phyloP scores from a whole-genome alignment of 2,113 vertebrate species.

The Hiodon alosoides region DNA sequence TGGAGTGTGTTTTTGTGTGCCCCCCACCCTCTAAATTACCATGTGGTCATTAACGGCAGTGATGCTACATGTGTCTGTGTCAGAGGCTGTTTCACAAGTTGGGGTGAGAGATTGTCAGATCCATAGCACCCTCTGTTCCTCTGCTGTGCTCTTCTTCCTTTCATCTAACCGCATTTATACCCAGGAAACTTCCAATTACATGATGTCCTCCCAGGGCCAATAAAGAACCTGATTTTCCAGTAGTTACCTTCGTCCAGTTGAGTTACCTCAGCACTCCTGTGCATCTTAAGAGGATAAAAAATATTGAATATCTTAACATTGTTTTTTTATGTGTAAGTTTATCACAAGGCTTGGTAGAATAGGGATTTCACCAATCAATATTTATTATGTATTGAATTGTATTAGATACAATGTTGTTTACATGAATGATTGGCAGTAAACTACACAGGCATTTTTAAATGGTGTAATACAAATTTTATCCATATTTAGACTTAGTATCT shows the following conservation, averaged over 20 bases:
- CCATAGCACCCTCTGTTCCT: constrained; percentile 41
- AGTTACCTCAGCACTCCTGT: too few species aligned
- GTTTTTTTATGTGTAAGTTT: too few species aligned
- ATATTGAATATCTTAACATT: too few species aligned
- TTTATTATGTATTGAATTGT: too few species aligned
- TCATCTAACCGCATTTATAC: constrained; percentile 35
- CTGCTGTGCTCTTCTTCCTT: constrained; percentile 29
- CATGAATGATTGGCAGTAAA: too few species aligned
- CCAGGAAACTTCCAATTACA: constrained; percentile 39
- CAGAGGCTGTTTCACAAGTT: constrained; percentile 48
- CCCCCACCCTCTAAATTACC: constrained; percentile 34
- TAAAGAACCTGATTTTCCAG: constrained; percentile 16
- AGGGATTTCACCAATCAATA: too few species aligned
- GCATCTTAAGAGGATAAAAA: too few species aligned
- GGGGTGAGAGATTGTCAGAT: constrained; percentile 42
- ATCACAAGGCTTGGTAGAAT: too few species aligned
- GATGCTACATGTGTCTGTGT: constrained; percentile 54
- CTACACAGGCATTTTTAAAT: too few species aligned
- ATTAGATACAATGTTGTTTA: too few species aligned
- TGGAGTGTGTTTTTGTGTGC: constrained; percentile 31
- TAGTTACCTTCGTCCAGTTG: constrained; percentile 21
- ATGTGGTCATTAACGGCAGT: constrained; percentile 62
- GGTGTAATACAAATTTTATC: too few species aligned
- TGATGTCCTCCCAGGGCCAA: constrained; percentile 23
- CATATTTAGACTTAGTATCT: too few species aligned